Percentiles rank a stretch among this genome's conserved stretches.
Conservation (phyloP, 1,140 invertebrate genomes). For the Coboldia fuscipes region DNA sequence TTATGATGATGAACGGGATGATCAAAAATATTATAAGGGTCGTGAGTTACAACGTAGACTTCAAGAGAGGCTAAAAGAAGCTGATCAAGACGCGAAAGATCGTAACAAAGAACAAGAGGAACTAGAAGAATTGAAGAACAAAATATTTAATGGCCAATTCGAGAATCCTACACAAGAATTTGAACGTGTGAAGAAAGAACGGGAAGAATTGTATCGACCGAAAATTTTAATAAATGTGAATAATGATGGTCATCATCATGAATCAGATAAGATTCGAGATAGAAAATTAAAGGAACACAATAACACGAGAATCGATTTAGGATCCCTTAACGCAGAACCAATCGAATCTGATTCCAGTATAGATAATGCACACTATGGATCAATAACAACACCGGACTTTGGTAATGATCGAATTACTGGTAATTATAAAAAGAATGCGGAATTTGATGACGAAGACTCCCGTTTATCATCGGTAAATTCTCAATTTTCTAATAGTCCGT, state of each 20-base stretch:
- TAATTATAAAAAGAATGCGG: too few relatives aligned
- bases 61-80: conserved; percentile 76
- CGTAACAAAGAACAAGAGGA: conserved; percentile 78
- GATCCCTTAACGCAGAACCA: conserved; percentile 38
- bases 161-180: conserved; percentile 63
- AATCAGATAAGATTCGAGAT: conserved; percentile 29
- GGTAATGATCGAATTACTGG: too few relatives aligned
- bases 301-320: conserved; percentile 29
- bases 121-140: conserved; percentile 66
- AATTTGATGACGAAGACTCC: conserved; percentile 4
- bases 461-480: conserved; percentile 2
- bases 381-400: too few relatives aligned
- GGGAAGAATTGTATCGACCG: conserved; percentile 67
- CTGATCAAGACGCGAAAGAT: conserved; percentile 76
- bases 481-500: too few relatives aligned
- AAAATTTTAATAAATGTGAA: conserved; percentile 49
- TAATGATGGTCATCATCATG: conserved; percentile 27
- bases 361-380: conserved; percentile 8
- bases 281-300: conserved; percentile 22
- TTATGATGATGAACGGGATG: conserved; percentile 94
- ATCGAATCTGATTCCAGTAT: conserved; percentile 36
- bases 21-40: conserved; percentile 90
- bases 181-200: conserved; percentile 47
- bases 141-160: conserved; percentile 50
- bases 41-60: conserved; percentile 73